Evolutionary conservation across 2,113 vertebrate species (phyloP).

Genomic region (Strix uralensis): DNA sequence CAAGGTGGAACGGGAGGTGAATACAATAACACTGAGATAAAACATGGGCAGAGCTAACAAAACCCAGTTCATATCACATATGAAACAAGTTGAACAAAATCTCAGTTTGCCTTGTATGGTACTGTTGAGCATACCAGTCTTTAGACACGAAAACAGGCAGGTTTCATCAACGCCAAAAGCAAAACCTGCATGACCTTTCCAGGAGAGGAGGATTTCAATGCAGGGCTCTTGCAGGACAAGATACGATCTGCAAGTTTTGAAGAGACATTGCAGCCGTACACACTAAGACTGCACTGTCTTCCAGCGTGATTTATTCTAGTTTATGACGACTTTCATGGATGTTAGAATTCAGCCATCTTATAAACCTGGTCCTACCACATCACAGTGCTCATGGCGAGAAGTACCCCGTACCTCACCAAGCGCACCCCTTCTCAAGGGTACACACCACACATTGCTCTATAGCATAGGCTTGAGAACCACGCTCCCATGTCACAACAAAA

Average conservation of each 20-base stretch:
- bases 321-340: accelerated
- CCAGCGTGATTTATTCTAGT: background rate
- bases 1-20: conserved; percentile 54
- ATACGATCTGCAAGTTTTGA: background rate
- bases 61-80: background rate
- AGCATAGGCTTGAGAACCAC: background rate
- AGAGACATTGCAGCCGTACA: background rate
- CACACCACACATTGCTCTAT: background rate
- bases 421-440: background rate
- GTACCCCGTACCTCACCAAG: accelerated
- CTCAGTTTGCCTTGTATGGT: background rate
- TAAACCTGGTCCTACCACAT: background rate
- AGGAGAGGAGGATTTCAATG: background rate
- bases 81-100: accelerated
- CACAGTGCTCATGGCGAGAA: background rate
- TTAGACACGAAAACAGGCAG: background rate
- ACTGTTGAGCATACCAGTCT: background rate
- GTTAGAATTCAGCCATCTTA: background rate
- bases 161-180: background rate
- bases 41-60: background rate
- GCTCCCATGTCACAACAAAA: background rate
- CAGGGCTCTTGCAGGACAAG: background rate
- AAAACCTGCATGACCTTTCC: background rate
- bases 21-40: background rate
- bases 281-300: background rate